Evolutionary conservation across 1,140 invertebrate species (phyloP).

Genomic region (Drosophila busckii): DNA sequence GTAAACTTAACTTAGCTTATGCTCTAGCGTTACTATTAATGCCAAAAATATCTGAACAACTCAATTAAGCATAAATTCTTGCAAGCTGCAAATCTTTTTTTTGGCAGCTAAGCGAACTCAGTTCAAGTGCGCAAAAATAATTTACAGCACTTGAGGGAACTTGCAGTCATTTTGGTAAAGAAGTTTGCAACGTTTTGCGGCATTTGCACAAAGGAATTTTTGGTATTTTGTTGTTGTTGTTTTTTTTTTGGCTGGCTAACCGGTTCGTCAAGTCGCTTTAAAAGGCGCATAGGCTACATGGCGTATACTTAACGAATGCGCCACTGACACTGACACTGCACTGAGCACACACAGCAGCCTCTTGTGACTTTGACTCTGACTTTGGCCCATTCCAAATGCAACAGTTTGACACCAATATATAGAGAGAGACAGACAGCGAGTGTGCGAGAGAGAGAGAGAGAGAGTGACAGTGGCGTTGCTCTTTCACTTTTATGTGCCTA

Average conservation of each 20-base stretch:
- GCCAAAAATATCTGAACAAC: no score
- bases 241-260: conserved; percentile 26
- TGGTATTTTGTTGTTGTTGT: conserved; percentile 37
- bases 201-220: conserved; percentile 30
- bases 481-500: conserved; percentile 64
- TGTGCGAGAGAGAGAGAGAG: neutral
- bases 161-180: no score
- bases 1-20: no score
- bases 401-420: conserved; percentile 72
- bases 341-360: neutral
- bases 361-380: conserved; percentile 2
- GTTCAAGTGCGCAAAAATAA: no score
- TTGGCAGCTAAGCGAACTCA: no score
- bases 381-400: conserved; percentile 49
- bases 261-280: conserved; percentile 58
- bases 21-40: no score
- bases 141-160: conserved; percentile 38
- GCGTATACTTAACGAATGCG: conserved; percentile 72
- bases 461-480: conserved; percentile 17
- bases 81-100: no score
- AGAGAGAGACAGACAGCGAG: conserved; percentile 9
- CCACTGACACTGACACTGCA: conserved; percentile 57
- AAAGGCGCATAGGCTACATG: conserved; percentile 56
- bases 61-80: no score
- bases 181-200: conserved; percentile 47